phyloP scores from a whole-genome alignment of 2,113 vertebrate genomes.

The Siniperca knerii region DNA sequence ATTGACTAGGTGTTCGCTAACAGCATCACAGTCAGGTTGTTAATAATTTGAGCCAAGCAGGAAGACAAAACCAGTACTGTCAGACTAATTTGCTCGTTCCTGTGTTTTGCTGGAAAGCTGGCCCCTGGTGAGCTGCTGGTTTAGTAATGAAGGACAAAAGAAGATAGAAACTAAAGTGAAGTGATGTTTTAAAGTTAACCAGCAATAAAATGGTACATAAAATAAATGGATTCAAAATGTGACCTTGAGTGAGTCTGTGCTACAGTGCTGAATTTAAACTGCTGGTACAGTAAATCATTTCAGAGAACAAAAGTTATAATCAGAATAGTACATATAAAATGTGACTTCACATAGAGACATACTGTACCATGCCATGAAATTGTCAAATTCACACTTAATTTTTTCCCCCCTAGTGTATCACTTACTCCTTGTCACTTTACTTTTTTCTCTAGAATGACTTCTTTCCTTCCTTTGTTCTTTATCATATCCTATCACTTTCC shows the following conservation, averaged over 20 bases:
- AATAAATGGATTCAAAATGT: constrained; percentile 10
- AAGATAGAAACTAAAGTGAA: background rate
- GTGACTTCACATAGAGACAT: background rate
- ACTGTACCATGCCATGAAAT: background rate
- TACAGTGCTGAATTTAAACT: background rate
- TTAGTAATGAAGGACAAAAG: constrained; percentile 26
- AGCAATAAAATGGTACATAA: background rate
- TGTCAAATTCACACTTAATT: background rate
- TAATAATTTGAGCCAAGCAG: constrained; percentile 59
- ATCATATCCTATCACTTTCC: background rate
- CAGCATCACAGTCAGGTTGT: constrained; percentile 23
- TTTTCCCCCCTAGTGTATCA: background rate
- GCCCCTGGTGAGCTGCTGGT: constrained; percentile 17
- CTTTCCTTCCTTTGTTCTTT: background rate
- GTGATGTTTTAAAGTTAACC: constrained; percentile 23
- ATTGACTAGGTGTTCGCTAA: constrained; percentile 64
- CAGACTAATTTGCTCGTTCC: constrained; percentile 53
- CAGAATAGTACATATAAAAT: background rate
- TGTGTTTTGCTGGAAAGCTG: constrained; percentile 23
- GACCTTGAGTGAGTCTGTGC: background rate
- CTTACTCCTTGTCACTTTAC: background rate
- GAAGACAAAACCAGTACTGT: constrained; percentile 54
- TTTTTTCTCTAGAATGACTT: background rate
- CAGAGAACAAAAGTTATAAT: background rate
- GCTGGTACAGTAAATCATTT: background rate